Percentiles rank a stretch among this genome's conserved stretches.
Conservation (phyloP, 1,140 invertebrate genomes). For the Orchesella cincta region DNA sequence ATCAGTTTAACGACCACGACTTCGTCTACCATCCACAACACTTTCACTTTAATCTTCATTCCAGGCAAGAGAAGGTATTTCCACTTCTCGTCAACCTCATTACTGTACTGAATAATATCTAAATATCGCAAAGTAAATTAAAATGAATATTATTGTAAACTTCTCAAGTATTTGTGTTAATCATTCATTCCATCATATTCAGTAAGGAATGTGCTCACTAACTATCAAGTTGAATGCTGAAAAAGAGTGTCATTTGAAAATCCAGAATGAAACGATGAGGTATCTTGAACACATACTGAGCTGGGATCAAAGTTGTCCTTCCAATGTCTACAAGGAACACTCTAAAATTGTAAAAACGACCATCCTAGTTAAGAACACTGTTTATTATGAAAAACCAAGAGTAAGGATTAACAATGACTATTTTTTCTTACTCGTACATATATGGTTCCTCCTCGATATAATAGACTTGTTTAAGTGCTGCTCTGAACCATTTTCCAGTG, state of each 20-base stretch:
- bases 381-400: not conserved
- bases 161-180: no score
- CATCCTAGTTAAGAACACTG: not conserved
- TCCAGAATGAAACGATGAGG: not conserved
- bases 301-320: not conserved
- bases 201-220: no score
- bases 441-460: no score
- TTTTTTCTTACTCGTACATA: not conserved
- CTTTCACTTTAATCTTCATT: not conserved
- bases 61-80: not conserved
- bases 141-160: no score
- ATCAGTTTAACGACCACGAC: not conserved
- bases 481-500: not conserved
- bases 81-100: not conserved
- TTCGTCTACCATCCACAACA: slow-evolving; percentile 2
- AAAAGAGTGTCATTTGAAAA: not conserved
- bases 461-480: no score
- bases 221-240: not conserved
- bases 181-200: no score
- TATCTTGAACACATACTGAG: not conserved
- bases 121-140: not conserved
- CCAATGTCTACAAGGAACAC: not conserved
- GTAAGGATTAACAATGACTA: not conserved
- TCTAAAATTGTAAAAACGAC: not conserved
- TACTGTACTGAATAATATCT: not conserved